phyloP scores from a whole-genome alignment of 2,888 invertebrate species.

The Cosmia pyralina region DNA sequence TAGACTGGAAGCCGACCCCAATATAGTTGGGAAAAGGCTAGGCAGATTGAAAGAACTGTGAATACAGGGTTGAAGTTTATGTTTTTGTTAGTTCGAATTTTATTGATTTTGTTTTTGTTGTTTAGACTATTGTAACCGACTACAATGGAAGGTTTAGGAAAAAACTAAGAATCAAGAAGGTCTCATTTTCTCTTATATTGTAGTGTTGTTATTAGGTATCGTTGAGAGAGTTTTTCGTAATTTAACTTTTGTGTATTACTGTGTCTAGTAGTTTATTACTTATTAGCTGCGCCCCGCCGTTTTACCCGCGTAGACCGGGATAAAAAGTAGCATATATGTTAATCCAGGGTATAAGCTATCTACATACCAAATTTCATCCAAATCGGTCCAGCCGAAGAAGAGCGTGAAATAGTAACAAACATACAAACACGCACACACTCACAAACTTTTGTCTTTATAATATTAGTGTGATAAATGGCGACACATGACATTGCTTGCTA shows the following conservation, averaged over 20 bases:
- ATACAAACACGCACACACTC: no score
- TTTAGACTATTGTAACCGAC: not conserved
- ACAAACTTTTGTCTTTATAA: no score
- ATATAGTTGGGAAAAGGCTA: no score
- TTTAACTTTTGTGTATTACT: not conserved
- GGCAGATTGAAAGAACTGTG: no score
- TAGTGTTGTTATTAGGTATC: not conserved
- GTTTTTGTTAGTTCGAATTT: not conserved
- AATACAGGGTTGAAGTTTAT: not conserved
- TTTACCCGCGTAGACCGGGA: no score
- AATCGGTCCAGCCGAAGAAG: no score
- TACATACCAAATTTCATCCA: no score
- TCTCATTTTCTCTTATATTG: not conserved
- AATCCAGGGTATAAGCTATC: no score
- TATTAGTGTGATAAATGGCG: not conserved
- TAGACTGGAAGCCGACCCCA: no score
- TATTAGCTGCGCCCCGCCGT: not conserved
- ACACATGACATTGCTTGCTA: not conserved
- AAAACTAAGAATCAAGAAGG: not conserved
- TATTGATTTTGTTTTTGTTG: not conserved
- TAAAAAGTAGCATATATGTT: no score
- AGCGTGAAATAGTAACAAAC: no score
- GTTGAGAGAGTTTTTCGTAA: not conserved
- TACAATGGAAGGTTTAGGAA: not conserved
- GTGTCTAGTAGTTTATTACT: not conserved